Conservation (phyloP, 2,888 invertebrate species). For the Tigriopus californicus region DNA sequence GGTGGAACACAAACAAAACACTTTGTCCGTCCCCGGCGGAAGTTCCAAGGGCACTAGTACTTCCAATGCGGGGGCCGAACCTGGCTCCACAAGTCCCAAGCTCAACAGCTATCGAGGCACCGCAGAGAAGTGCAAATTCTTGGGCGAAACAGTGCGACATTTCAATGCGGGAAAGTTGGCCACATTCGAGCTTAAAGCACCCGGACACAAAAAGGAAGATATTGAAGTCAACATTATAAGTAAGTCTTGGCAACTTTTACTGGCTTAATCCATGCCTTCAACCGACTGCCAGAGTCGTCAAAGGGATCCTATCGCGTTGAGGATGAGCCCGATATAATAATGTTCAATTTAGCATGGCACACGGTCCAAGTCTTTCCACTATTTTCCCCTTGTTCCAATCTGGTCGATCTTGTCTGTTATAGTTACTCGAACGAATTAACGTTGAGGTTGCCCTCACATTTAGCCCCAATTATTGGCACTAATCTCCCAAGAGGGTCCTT, state of each 20-base stretch:
- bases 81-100: not conserved
- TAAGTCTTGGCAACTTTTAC: conserved; percentile 25
- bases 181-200: conserved; percentile 67
- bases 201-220: conserved; percentile 36
- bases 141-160: conserved; percentile 64
- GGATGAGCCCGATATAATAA: no score
- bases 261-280: not conserved
- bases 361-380: no score
- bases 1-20: no score
- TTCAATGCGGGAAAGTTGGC: conserved; percentile 76
- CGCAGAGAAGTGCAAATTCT: conserved; percentile 14
- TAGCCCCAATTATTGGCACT: no score
- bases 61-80: not conserved
- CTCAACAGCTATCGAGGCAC: conserved; percentile 6
- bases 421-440: no score
- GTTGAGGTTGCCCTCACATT: no score
- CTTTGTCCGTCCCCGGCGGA: no score
- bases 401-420: no score
- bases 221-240: conserved; percentile 37
- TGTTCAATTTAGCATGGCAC: no score
- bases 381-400: no score
- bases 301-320: not conserved
- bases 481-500: no score
- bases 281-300: not conserved
- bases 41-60: not conserved